A percentile compares a stretch with the other conserved stretches of the same genome.
phyloP scores from a whole-genome alignment of 2,888 invertebrate species.

The Leucophora obtusa region DNA sequence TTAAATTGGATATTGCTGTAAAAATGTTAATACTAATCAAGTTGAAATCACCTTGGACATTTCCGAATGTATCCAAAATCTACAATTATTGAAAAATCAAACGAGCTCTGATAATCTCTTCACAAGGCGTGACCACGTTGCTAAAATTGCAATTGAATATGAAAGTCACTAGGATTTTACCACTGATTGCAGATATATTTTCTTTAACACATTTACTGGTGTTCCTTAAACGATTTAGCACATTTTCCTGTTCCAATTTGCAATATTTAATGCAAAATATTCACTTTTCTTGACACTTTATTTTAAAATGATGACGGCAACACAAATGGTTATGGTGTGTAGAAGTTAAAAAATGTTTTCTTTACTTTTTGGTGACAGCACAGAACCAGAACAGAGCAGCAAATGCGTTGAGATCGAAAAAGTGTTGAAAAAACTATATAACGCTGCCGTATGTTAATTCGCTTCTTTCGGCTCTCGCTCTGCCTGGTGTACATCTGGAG shows the following conservation, averaged over 20 bases:
- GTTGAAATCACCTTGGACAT: conserved; percentile 24
- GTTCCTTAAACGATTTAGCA: conserved; percentile 38
- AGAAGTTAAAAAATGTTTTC: conserved; percentile 47
- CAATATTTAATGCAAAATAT: conserved; percentile 44
- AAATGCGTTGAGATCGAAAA: conserved; percentile 62
- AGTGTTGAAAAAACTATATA: conserved; percentile 46
- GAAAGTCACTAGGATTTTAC: conserved; percentile 33
- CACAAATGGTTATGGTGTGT: conserved; percentile 57
- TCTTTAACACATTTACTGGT: conserved; percentile 39
- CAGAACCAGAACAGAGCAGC: conserved; percentile 65
- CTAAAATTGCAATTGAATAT: conserved; percentile 56
- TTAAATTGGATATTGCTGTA: conserved; percentile 33
- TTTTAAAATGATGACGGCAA: conserved; percentile 63
- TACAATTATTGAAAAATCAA: conserved; percentile 14
- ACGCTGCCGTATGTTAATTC: conserved; percentile 48
- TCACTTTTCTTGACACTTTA: conserved; percentile 44
- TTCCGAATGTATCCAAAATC: conserved; percentile 39
- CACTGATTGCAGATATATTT: conserved; percentile 25
- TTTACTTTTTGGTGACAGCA: conserved; percentile 59
- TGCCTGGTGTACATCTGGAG: conserved; percentile 43
- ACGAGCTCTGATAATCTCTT: conserved; percentile 32
- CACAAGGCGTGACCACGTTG: conserved; percentile 64
- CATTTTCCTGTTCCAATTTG: conserved; percentile 42
- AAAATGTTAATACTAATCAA: conserved; percentile 20
- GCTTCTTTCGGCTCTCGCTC: conserved; percentile 43